These are phyloP conservation scores for Syngnathus scovelli DNA, from an alignment of 2,113 vertebrate genomes.

Conservation along the genomic window DNA sequence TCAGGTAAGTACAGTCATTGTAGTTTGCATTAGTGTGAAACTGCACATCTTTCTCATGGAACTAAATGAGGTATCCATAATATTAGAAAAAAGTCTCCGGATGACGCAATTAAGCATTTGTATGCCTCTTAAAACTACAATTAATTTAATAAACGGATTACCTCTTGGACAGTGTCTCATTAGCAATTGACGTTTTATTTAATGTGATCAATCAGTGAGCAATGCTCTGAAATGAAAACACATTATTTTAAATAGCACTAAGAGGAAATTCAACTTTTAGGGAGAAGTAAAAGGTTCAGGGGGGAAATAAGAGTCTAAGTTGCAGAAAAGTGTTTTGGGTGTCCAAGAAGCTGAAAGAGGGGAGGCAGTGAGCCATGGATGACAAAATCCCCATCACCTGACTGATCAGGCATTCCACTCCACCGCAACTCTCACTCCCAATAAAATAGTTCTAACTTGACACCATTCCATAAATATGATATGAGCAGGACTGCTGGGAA, in stretches of 20 bases:
- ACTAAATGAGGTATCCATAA: neutral
- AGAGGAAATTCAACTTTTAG: neutral
- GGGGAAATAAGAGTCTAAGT: neutral
- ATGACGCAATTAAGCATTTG: neutral
- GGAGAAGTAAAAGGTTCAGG: neutral
- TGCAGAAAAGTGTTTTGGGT: slow-evolving; percentile 11
- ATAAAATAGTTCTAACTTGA: slow-evolving; percentile 36
- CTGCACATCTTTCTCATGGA: neutral
- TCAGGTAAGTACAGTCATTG: too few relatives aligned
- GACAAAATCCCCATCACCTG: slow-evolving; percentile 64
- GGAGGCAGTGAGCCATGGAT: slow-evolving; percentile 51
- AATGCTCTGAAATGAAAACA: neutral
- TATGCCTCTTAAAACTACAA: neutral
- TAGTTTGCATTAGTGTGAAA: too few relatives aligned
- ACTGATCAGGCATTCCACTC: slow-evolving; percentile 49
- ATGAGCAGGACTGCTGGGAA: slow-evolving; percentile 7
- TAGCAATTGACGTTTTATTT: neutral
- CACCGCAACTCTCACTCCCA: slow-evolving; percentile 27
- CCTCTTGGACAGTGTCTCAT: neutral
- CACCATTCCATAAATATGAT: slow-evolving; percentile 32
- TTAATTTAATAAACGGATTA: neutral
- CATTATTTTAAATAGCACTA: neutral
- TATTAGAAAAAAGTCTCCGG: neutral
- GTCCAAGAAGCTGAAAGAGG: slow-evolving; percentile 29
- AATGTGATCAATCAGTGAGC: neutral